Percentiles rank a stretch among this genome's conserved stretches.
These are phyloP conservation scores for Pangasius larnaudii DNA, from an alignment of 2,797 vertebrate genomes.

Conservation along the genomic window DNA sequence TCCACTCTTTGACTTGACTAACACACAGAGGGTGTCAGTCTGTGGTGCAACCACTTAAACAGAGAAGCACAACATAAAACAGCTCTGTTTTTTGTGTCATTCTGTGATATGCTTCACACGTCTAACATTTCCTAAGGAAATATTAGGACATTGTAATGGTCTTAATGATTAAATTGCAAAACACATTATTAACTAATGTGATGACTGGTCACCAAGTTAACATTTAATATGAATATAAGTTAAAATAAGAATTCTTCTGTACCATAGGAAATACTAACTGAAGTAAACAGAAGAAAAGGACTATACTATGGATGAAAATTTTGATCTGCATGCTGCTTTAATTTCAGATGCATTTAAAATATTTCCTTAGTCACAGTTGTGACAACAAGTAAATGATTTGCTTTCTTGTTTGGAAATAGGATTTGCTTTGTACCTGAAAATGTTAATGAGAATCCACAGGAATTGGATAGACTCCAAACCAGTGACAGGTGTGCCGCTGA, in stretches of 20 bases:
- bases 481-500: conserved; percentile 35
- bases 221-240: background rate
- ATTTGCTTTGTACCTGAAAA: conserved; percentile 13
- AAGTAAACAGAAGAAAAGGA: conserved; percentile 5
- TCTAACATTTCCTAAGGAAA: conserved; percentile 1
- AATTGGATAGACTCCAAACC: background rate
- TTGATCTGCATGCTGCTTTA: background rate
- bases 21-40: conserved; percentile 41
- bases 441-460: background rate
- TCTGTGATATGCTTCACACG: background rate
- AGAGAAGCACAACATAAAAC: conserved; percentile 6
- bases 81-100: conserved; percentile 1
- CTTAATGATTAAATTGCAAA: background rate
- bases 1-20: conserved; percentile 38
- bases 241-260: background rate
- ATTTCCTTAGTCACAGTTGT: background rate
- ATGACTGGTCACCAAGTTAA: background rate
- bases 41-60: conserved; percentile 35
- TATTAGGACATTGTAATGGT: background rate
- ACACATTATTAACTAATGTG: background rate
- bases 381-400: background rate
- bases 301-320: background rate
- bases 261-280: background rate
- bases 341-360: conserved; percentile 23
- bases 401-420: background rate